Evolutionary conservation across 2,888 invertebrate species (phyloP).

Genomic region (Tipula unca): DNA sequence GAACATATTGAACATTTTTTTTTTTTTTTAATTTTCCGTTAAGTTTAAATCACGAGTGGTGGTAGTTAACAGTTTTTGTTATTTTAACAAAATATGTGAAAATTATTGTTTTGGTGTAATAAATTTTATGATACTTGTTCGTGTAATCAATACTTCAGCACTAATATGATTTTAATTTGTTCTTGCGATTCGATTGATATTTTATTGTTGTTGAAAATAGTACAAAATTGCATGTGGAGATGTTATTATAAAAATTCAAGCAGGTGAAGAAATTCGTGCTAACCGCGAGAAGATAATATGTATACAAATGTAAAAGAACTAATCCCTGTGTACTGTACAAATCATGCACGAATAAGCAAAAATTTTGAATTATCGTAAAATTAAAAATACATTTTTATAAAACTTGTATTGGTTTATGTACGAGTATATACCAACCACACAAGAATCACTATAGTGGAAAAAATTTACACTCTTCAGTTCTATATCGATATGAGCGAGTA

Average conservation of each 20-base stretch:
- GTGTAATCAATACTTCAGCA: neutral
- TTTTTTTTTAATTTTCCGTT: neutral
- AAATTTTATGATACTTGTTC: neutral
- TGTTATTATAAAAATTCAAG: neutral
- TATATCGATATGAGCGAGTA: too few species aligned
- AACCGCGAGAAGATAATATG: neutral
- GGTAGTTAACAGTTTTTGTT: neutral
- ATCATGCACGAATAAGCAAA: neutral
- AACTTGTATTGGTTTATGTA: neutral
- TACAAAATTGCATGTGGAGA: neutral
- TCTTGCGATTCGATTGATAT: neutral
- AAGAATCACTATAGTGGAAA: too few species aligned
- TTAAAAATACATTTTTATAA: neutral
- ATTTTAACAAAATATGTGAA: neutral
- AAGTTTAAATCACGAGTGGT: neutral
- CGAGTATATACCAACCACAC: too few species aligned
- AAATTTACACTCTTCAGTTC: too few species aligned
- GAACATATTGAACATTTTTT: neutral
- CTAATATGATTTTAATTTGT: neutral
- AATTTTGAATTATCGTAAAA: neutral
- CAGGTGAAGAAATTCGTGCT: neutral
- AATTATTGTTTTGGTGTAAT: neutral
- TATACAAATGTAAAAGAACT: neutral
- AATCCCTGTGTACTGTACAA: neutral
- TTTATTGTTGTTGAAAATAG: neutral